Percentiles rank a stretch among this genome's conserved stretches.
phyloP scores from a whole-genome alignment of 1,140 invertebrate species.

The Drosophila saltans region DNA sequence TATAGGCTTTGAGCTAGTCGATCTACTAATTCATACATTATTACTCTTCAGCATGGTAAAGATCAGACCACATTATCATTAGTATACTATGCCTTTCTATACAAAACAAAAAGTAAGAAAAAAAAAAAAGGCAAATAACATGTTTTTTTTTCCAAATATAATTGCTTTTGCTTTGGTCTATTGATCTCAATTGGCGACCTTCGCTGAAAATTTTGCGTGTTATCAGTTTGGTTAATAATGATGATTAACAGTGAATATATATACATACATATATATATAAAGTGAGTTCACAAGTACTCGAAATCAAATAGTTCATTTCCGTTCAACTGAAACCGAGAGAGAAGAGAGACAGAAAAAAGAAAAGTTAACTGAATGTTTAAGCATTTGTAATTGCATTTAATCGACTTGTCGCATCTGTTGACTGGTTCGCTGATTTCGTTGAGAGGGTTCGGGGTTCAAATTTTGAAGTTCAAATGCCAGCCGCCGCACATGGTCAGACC shows the following conservation, averaged over 20 bases:
- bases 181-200: conserved; percentile 3
- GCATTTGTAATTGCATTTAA: conserved; percentile 40
- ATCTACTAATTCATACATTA: too few species aligned
- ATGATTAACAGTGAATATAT: neutral
- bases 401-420: conserved; percentile 18
- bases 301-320: conserved; percentile 15
- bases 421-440: conserved; percentile 19
- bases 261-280: neutral
- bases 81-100: too few species aligned
- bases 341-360: too few species aligned
- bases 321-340: neutral
- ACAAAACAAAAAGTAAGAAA: too few species aligned
- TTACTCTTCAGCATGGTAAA: too few species aligned
- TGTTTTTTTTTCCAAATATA: too few species aligned
- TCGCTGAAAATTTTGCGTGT: neutral
- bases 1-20: too few species aligned
- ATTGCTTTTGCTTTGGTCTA: conserved; percentile 4
- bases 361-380: neutral
- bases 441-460: conserved; percentile 42
- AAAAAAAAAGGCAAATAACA: too few species aligned
- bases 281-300: neutral
- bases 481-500: conserved; percentile 4
- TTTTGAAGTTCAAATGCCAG: conserved; percentile 27
- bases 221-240: neutral
- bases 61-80: too few species aligned